A percentile compares a stretch with the other conserved stretches of the same genome.
Evolutionary conservation across 2,888 invertebrate species (phyloP).

Genomic region (Thecocarcelia acutangulata): DNA sequence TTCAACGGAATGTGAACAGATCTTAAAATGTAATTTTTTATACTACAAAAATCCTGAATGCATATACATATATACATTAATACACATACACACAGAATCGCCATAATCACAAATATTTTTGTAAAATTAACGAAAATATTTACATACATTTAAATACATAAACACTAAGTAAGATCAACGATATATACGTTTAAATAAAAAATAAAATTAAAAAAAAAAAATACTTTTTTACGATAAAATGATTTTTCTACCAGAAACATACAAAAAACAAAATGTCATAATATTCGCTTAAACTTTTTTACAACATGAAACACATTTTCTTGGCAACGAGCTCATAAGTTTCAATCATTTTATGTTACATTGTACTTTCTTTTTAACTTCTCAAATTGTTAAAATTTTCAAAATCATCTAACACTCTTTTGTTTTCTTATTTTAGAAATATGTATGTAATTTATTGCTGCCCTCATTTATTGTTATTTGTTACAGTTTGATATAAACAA

Average conservation of each 20-base stretch:
- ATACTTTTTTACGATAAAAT: constrained; percentile 43
- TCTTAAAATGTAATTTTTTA: constrained; percentile 37
- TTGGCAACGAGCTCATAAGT: constrained; percentile 23
- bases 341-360: not conserved
- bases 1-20: constrained; percentile 51
- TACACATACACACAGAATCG: not conserved
- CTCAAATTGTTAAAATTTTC: constrained; percentile 20
- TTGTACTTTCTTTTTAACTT: constrained; percentile 14
- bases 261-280: constrained; percentile 8
- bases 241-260: constrained; percentile 48
- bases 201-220: not conserved
- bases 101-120: constrained; percentile 37
- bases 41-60: constrained; percentile 31
- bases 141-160: constrained; percentile 25
- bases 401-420: constrained; percentile 51
- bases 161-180: constrained; percentile 25
- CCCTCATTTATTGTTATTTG: constrained; percentile 73
- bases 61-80: not conserved
- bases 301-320: constrained; percentile 12
- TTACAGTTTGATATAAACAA: constrained; percentile 62
- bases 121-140: constrained; percentile 29
- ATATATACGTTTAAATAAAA: constrained; percentile 27
- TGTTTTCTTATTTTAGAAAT: constrained; percentile 54
- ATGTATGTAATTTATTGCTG: constrained; percentile 60
- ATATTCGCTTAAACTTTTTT: constrained; percentile 22